Percentiles rank a stretch among this genome's conserved stretches.
Evolutionary conservation across 2,797 vertebrate genomes (phyloP).

Genomic region (Lophotriccus pileatus): DNA sequence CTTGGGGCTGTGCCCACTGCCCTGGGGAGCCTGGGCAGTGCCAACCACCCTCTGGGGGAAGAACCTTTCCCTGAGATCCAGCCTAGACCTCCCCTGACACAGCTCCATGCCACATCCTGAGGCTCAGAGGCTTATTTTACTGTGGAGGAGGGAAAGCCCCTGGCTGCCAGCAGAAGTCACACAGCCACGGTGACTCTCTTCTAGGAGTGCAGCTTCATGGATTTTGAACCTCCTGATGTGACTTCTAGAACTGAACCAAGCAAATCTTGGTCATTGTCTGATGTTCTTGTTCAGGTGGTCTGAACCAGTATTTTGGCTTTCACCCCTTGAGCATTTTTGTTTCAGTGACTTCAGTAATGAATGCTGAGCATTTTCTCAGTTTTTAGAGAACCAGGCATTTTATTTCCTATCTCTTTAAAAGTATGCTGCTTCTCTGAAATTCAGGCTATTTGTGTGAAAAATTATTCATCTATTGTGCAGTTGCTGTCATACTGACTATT

Average conservation of each 20-base stretch:
- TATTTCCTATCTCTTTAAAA: background rate
- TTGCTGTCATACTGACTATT: slow-evolving; percentile 1
- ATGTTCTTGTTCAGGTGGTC: background rate
- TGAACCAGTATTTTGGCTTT: background rate
- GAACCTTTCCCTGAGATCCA: fast-evolving
- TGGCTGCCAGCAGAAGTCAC: background rate
- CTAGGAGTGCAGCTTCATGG: background rate
- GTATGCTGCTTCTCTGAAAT: background rate
- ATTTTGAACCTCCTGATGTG: background rate
- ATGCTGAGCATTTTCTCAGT: background rate
- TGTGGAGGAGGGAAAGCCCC: background rate
- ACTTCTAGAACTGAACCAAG: background rate
- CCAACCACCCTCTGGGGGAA: background rate
- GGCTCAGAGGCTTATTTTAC: background rate
- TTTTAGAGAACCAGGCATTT: background rate
- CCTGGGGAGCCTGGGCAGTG: background rate
- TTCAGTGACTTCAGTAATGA: background rate
- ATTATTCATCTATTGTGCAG: background rate
- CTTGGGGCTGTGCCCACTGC: background rate
- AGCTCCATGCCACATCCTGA: background rate
- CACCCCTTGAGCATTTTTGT: background rate
- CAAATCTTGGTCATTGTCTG: background rate
- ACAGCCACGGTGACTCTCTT: background rate
- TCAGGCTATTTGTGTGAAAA: background rate
- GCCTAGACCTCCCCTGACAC: background rate